Evolutionary conservation across 1,140 invertebrate genomes (phyloP), one percentile per base, ranked within the genome.

Genomic region (Psix sp.): DNA sequence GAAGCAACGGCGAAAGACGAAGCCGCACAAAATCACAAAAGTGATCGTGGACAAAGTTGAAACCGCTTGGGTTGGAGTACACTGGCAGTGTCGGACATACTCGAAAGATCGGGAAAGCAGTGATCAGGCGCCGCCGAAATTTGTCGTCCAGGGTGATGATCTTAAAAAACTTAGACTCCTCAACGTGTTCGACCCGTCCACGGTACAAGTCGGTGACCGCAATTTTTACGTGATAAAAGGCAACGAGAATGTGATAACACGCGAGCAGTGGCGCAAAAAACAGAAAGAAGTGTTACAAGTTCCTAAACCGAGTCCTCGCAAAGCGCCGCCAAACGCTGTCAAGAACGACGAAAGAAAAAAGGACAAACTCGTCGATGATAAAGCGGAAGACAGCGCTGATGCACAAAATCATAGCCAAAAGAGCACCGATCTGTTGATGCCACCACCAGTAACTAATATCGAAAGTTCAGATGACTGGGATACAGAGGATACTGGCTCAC

Each of bases 181-280:
- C 16, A 95, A 96, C 82, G 91, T 95, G 14, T 96, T 96, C 80
- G 93, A 95, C 76, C 92, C 94, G n/a, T 96, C 94, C 80, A 94
- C 94, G 36, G 88, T 95, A 36, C 95, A 96, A 88, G 92, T 97
- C 26, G 95, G 94, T 36, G 95, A 97, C 87, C 89, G 93, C 62
- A 93, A 93, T 77, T 90, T 89, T 75, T 93, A 93, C 82, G 85
- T 87, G 0, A 86, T 92, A 18, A 90, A 89, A 80, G 88, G 89
- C 5, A 81, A 82, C 21, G 92, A 93, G 65, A 83, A 85, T 24
- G 81, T 91, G 6, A 85, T 91, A 33, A 88, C 87, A 0, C 82
- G 89, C 21, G 88, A 90, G 46, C 88, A 91, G 42, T 91, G 91
- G 90, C 82, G 86, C n/a, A 87, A 86, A 21, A 80, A 83, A 15